Base-by-base conservation (phyloP, 2,888 invertebrate species). In the Neoaliturus tenellus region DNA sequence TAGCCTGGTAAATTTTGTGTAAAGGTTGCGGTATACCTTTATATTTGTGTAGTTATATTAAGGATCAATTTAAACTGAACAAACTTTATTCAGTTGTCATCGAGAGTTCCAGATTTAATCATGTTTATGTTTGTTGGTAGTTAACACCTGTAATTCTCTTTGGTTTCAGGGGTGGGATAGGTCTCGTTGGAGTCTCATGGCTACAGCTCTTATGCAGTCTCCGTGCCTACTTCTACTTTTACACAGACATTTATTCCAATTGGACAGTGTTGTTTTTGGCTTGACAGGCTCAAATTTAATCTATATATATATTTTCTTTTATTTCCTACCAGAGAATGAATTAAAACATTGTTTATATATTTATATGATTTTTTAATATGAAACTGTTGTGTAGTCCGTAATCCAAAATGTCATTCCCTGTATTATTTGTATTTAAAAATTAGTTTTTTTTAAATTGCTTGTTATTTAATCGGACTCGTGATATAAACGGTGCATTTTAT, bases 251-350 rank as follows among this genome's bases (percentile, higher is more conserved):
- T 81, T 84, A 81, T 84, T 84, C 41, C 81, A 81, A 81, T 58
- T 81, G 84, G 84, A 81, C 31, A 84, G 84, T 84, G 84, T 84
- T 75, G 25, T 73, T 75, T 81, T 73, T 48, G 73, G 81, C 81
- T 81, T 81, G 48, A 48, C 71, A 69, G 48, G 48, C 69, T 69
- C 28, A 69, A 71, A 67, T 67, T 81, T 39, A n/a, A 33, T 81
- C 51, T 75, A 44, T 25, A 41, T 35, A 6, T 75, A 17, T 41
- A 48, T 39, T 39, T 28, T 71, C 39, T 71, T 51, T 51, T 51
- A 51, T 71, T 71, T 33, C 71, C 23, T 28, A 67, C 71, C 35
- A 71, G 39, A 71, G 14, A 71, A 71, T 33, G 6, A 33, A 62
- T 62, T 62, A 35, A n/a, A 71, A 71, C 71, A 39, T 35, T 71